Percentiles rank a stretch among this genome's conserved stretches.
Conservation (phyloP, 2,888 invertebrate species). For the Cryptosula pallasiana region DNA sequence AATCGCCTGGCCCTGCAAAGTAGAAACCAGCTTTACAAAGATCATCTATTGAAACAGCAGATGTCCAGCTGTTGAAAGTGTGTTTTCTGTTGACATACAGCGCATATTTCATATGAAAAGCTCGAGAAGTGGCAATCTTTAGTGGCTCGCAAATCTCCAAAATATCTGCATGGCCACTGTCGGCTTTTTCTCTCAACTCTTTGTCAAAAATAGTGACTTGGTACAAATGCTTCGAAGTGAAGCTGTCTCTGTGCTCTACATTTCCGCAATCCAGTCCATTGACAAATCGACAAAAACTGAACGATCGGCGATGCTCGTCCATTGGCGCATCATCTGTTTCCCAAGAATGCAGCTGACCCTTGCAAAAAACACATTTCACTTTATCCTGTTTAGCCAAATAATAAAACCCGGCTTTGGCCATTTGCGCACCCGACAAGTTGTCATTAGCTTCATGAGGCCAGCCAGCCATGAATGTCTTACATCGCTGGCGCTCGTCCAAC, state of each 20-base stretch:
- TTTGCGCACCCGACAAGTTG: neutral
- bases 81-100: neutral
- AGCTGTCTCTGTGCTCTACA: neutral
- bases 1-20: conserved; percentile 79
- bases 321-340: conserved; percentile 81
- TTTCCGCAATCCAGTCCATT: conserved; percentile 34
- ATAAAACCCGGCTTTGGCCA: conserved; percentile 7
- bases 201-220: neutral
- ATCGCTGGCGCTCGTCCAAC: neutral
- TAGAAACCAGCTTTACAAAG: conserved; percentile 87
- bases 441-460: neutral
- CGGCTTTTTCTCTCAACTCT: too few species aligned
- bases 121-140: neutral
- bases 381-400: neutral
- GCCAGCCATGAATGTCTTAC: neutral
- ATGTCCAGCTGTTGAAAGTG: neutral
- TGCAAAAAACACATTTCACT: neutral
- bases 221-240: neutral
- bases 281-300: conserved; percentile 75
- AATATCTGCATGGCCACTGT: too few species aligned
- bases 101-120: neutral
- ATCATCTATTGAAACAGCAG: conserved; percentile 57
- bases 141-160: neutral
- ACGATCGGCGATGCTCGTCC: conserved; percentile 89
- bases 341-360: conserved; percentile 72